Base-by-base conservation (phyloP, 2,888 invertebrate genomes). In the Agonopterix arenella region DNA sequence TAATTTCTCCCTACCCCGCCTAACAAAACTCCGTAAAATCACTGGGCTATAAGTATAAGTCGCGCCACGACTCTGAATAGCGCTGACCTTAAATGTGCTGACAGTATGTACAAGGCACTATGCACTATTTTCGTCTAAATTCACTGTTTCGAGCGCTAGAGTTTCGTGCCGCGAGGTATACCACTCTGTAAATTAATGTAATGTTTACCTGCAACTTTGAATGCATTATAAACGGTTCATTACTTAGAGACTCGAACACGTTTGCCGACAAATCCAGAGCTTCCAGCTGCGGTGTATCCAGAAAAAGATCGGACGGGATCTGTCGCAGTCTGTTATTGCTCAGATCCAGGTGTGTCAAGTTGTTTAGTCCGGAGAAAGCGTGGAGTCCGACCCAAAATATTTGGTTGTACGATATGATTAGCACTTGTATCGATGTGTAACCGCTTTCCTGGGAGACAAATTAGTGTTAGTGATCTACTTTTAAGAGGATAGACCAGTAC, bases 301-400 rank as follows among this genome's bases (percentile, higher is more conserved):
- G 90, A 60, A 93, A 91, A 50, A 93, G 70, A 54, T 90, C 89
- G 0, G 83, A 76, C 1, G 86, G 70, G 37, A 93, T 74, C 52
- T 88, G 90, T 64, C 92, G 86, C 47, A 93, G 72, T 28, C 91
- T 86, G 64, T 93, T 93, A 60, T 86, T 90, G 45, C 93, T 92
- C 36, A 93, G 77, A 71, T 93, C 91, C 49, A 93, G 64, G 9
- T 86, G 84, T 44, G 74, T 71, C 13, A 93, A 69, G 10, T 83
- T 74, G 2, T 82, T 76, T 49, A 93, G 56, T 0, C 90, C 88
- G 0, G 82, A 71, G 62, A 93, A 93, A 0, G 92, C 91, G 57
- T 92, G 90, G 48, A 92, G 69, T 8, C 92, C 92, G 46, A 93
- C 89, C 68, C 92, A 92, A 57, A 90, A 90, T 46, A 93, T 90